Evolutionary conservation across 2,113 vertebrate genomes (phyloP).

Genomic region (Thryonomys swinderianus): DNA sequence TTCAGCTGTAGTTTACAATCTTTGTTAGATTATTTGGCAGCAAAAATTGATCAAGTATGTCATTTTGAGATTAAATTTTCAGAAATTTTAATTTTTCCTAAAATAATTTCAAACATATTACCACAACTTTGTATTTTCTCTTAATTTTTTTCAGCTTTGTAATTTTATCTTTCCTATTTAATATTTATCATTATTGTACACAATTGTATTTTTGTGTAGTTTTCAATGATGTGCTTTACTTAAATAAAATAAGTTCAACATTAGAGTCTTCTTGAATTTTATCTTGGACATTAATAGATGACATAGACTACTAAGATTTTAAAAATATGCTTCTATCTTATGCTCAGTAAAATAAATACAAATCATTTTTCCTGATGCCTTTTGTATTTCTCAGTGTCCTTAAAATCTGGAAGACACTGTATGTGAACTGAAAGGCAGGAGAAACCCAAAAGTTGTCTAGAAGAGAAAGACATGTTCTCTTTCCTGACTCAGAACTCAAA

Average conservation of each 20-base stretch:
- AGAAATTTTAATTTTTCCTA: not conserved
- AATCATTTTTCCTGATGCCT: accelerated
- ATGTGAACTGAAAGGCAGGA: not conserved
- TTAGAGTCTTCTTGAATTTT: not conserved
- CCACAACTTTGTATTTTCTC: not conserved
- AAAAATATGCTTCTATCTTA: not conserved
- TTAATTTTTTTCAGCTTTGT: not conserved
- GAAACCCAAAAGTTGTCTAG: not conserved
- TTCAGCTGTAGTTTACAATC: not conserved
- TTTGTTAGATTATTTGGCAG: slow-evolving; percentile 1
- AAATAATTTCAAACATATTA: not conserved
- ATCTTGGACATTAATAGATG: not conserved
- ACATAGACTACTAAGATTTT: not conserved
- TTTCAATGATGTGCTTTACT: slow-evolving; percentile 4
- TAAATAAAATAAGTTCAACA: not conserved
- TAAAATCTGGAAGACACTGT: not conserved
- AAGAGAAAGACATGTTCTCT: not conserved
- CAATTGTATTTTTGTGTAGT: not conserved
- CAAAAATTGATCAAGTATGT: not conserved
- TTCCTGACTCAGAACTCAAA: too few relatives aligned
- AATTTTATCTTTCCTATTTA: not conserved
- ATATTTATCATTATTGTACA: not conserved
- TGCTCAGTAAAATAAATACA: not conserved
- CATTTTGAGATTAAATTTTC: not conserved
- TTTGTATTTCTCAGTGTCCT: not conserved